Conservation (phyloP, 2,888 invertebrate species). For the Eledone cirrhosa region DNA sequence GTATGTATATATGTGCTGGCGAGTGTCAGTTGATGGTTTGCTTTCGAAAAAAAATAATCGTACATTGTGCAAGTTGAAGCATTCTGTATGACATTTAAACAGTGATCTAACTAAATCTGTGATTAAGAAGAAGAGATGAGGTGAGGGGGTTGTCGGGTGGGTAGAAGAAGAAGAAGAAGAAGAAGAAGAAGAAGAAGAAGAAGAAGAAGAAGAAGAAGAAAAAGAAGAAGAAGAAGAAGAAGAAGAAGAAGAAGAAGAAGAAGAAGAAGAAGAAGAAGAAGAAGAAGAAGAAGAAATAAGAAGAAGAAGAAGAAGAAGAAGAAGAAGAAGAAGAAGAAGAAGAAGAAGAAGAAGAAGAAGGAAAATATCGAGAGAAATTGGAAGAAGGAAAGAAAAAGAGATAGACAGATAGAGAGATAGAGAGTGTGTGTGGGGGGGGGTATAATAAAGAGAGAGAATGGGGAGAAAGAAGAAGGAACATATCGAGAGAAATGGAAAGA, state of each 20-base stretch:
- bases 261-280: not conserved
- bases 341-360: not conserved
- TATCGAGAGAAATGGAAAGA: not conserved
- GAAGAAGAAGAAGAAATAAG: not conserved
- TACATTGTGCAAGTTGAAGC: too few species aligned
- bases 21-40: too few species aligned
- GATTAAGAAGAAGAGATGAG: too few species aligned
- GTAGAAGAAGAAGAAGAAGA: not conserved
- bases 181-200: not conserved
- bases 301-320: not conserved
- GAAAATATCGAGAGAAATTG: not conserved
- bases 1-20: too few species aligned
- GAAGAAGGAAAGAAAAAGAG: not conserved
- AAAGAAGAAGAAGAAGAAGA: not conserved
- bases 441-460: not conserved
- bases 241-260: not conserved
- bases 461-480: not conserved
- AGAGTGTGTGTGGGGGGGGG: not conserved
- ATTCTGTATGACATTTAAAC: too few species aligned
- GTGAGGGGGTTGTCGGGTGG: too few species aligned
- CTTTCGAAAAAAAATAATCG: too few species aligned
- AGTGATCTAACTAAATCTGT: too few species aligned
- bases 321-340: not conserved
- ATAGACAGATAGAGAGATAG: not conserved
- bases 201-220: not conserved